Conservation (phyloP, 2,888 invertebrate genomes). For the Hartigia nigra region DNA sequence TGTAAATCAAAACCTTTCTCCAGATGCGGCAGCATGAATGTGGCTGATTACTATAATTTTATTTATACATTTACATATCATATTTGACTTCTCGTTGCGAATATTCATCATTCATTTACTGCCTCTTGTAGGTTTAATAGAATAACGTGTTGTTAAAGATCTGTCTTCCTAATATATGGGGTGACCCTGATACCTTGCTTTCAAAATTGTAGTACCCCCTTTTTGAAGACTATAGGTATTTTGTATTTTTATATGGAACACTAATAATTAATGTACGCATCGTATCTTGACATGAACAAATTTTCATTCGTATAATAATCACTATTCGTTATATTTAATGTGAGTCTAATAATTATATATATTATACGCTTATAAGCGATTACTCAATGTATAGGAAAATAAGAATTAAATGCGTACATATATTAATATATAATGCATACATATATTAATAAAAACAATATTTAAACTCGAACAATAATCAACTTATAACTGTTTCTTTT, state of each 20-base stretch:
- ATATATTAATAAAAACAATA: neutral
- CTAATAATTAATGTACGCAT: neutral
- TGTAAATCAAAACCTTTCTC: neutral
- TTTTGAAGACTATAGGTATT: neutral
- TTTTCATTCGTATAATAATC: neutral
- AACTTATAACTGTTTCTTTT: neutral
- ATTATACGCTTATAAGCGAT: neutral
- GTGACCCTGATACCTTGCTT: neutral
- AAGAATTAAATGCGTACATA: neutral
- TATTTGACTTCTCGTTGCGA: neutral
- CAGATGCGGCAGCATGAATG: neutral
- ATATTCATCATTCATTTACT: neutral
- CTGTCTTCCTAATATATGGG: neutral
- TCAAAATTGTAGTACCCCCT: neutral
- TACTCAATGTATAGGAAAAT: neutral
- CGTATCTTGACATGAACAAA: neutral
- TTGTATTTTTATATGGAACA: neutral
- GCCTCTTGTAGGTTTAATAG: neutral
- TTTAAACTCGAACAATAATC: neutral
- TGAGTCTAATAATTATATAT: neutral
- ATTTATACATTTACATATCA: slow-evolving; percentile 5
- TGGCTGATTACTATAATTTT: neutral
- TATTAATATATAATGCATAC: slow-evolving; percentile 5
- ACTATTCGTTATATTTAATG: neutral
- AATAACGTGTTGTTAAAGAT: neutral